phyloP scores from a whole-genome alignment of 2,888 invertebrate species.

The Eueremaeus valkanovi region DNA sequence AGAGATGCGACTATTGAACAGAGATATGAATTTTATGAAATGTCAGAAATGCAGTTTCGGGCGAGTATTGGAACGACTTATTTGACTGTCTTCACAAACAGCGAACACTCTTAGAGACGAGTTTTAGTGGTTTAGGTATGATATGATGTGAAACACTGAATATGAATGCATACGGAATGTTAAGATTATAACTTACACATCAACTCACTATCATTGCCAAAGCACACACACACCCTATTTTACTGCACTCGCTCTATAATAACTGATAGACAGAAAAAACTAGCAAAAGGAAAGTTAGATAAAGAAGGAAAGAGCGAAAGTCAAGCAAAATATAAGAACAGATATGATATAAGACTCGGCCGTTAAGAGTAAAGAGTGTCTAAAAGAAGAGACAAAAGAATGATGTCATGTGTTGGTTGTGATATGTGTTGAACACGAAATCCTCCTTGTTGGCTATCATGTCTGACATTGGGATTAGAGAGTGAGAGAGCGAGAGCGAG shows the following conservation, averaged over 20 bases:
- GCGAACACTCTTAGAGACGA: not conserved
- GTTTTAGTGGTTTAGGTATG: not conserved
- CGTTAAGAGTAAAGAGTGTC: not conserved
- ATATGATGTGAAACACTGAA: constrained; percentile 29
- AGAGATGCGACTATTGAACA: constrained; percentile 17
- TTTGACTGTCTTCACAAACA: not conserved
- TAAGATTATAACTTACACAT: constrained; percentile 28
- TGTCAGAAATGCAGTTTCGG: constrained; percentile 33
- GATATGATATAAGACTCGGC: not conserved
- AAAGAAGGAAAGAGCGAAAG: not conserved
- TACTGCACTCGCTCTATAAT: not conserved
- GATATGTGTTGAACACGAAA: constrained; percentile 32
- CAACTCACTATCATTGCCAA: not conserved
- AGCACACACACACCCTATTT: constrained; percentile 14
- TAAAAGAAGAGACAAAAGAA: constrained; percentile 30
- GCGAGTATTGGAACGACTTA: constrained; percentile 1
- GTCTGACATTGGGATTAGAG: constrained; percentile 36
- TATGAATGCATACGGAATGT: constrained; percentile 27
- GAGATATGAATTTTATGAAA: constrained; percentile 36
- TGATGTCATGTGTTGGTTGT: constrained; percentile 32
- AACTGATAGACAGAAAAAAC: not conserved
- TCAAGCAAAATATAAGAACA: not conserved
- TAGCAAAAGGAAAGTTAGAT: not conserved
- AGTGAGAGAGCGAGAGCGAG: constrained; percentile 2
- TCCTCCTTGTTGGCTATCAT: constrained; percentile 34